Conservation (phyloP, 2,797 vertebrate genomes). For the Pygocentrus nattereri region DNA sequence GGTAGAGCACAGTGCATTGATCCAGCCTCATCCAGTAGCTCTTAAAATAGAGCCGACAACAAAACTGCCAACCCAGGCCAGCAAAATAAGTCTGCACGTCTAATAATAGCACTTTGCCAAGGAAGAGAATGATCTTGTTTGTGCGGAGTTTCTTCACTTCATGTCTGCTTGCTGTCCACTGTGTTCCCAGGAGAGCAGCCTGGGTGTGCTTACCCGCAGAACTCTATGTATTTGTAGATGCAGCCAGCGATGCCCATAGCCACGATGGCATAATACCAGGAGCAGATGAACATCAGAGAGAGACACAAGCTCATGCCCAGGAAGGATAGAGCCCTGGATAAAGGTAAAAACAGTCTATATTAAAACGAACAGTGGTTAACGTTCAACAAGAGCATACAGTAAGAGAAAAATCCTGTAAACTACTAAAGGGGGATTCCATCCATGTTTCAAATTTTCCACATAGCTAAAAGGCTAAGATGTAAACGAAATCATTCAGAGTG, state of each 20-base stretch:
- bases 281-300: slow-evolving; percentile 98
- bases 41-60: slow-evolving; percentile 28
- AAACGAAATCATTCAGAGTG: too few species aligned
- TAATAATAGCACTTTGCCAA: slow-evolving; percentile 42
- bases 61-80: slow-evolving; percentile 22
- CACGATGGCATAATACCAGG: slow-evolving; percentile 96
- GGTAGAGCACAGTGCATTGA: slow-evolving; percentile 32
- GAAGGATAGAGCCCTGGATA: slow-evolving; percentile 92
- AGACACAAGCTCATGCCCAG: slow-evolving; percentile 96
- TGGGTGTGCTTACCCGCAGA: slow-evolving; percentile 87
- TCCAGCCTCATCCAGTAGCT: background rate
- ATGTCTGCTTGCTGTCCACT: background rate
- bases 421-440: too few species aligned
- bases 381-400: too few species aligned
- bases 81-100: slow-evolving; percentile 5
- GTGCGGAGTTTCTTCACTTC: slow-evolving; percentile 8
- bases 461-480: too few species aligned
- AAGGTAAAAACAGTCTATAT: background rate
- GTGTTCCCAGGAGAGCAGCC: slow-evolving; percentile 9
- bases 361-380: too few species aligned
- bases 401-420: too few species aligned
- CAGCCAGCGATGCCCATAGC: slow-evolving; percentile 97
- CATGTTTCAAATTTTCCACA: too few species aligned
- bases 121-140: slow-evolving; percentile 42
- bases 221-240: slow-evolving; percentile 99